These are phyloP conservation scores for Lichenostomus cassidix DNA, from an alignment of 2,113 vertebrate genomes.

Conservation along the genomic window DNA sequence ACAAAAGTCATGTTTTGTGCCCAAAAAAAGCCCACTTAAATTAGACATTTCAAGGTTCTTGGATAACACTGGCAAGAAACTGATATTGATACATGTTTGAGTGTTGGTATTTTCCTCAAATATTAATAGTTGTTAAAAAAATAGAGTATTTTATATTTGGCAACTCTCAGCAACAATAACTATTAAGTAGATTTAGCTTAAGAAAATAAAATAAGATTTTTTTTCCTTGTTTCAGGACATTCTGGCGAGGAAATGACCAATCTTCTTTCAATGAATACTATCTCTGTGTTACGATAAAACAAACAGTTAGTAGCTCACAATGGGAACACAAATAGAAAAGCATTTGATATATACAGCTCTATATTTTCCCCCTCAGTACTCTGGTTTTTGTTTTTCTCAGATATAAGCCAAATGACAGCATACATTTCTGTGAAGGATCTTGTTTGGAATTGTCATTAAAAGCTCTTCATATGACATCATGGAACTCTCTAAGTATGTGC, in stretches of 20 bases:
- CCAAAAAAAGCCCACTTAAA: not conserved
- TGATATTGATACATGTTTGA: not conserved
- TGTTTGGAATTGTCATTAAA: not conserved
- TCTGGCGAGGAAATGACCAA: not conserved
- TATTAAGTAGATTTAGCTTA: not conserved
- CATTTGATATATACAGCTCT: not conserved
- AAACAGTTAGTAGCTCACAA: not conserved
- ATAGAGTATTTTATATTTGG: not conserved
- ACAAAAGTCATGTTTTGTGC: not conserved
- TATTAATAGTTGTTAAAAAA: not conserved
- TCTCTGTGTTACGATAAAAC: not conserved
- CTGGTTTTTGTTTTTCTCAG: not conserved
- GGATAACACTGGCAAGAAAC: not conserved
- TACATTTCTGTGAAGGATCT: not conserved
- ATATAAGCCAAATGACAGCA: not conserved
- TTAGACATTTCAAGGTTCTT: not conserved
- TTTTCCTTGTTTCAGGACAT: not conserved
- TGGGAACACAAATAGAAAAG: not conserved
- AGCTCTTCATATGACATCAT: not conserved
- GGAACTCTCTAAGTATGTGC: not conserved
- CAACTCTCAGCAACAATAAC: not conserved
- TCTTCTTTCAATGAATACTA: not conserved
- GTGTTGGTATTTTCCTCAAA: not conserved
- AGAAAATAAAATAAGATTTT: not conserved
- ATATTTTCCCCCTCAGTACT: not conserved